A percentile compares a stretch with the other conserved stretches of the same genome.
Conservation (phyloP, 53 echinoderm and acorn worm species). For the Echinometra lucunter region DNA sequence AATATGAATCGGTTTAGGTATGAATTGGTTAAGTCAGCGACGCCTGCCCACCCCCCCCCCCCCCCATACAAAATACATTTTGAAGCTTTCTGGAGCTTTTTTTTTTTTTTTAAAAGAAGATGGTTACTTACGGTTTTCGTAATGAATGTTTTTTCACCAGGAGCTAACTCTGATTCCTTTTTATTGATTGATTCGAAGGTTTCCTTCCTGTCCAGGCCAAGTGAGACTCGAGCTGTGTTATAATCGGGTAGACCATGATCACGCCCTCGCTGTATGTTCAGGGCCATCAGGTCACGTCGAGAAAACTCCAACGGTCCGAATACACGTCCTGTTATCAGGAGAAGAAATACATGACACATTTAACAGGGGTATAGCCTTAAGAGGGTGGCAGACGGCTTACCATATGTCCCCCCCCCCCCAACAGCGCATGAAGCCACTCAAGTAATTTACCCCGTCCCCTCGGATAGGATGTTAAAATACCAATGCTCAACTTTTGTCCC, state of each 20-base stretch:
- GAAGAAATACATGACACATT: background rate
- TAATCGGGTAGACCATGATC: constrained; percentile 98
- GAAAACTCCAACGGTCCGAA: constrained; percentile 98
- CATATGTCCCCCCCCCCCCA: too few species aligned
- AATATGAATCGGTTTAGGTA: too few species aligned
- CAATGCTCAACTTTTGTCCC: too few species aligned
- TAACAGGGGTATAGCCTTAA: too few species aligned
- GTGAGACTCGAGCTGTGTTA: constrained; percentile 88
- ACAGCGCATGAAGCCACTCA: too few species aligned
- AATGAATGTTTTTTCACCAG: background rate
- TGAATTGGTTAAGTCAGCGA: too few species aligned
- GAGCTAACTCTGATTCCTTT: background rate
- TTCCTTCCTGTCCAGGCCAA: constrained; percentile 67
- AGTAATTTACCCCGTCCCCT: background rate
- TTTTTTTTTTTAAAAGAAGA: too few species aligned
- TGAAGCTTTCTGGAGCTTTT: too few species aligned
- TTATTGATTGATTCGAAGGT: constrained; percentile 74
- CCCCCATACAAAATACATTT: too few species aligned
- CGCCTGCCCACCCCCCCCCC: too few species aligned
- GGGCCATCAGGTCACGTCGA: constrained; percentile 96
- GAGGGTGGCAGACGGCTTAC: too few species aligned
- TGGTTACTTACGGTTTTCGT: background rate
- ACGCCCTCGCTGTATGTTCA: constrained; percentile 95
- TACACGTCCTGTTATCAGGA: constrained; percentile 81
- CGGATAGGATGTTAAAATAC: too few species aligned